phyloP scores from a whole-genome alignment of 2,113 vertebrate genomes.

The Arothron firmamentum region DNA sequence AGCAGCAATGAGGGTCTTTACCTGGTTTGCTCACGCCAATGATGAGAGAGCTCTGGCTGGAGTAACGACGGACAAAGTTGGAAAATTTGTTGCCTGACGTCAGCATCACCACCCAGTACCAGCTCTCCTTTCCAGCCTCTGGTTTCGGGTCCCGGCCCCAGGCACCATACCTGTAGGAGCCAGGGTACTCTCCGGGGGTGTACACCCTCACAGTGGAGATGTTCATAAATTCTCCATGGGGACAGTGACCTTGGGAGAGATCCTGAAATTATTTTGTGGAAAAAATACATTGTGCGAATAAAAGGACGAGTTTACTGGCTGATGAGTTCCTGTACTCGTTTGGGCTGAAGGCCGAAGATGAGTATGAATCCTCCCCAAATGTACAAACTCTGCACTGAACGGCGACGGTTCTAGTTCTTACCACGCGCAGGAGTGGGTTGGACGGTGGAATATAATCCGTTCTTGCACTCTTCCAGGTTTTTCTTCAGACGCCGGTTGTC shows the following conservation, averaged over 20 bases:
- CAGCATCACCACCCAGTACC: constrained; percentile 70
- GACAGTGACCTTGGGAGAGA: constrained; percentile 53
- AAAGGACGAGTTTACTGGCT: too few species aligned
- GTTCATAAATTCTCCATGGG: constrained; percentile 53
- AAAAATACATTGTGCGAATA: neutral
- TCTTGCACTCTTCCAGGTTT: constrained; percentile 61
- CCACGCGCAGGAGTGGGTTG: constrained; percentile 40
- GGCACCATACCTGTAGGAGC: constrained; percentile 63
- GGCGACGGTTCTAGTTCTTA: constrained; percentile 6
- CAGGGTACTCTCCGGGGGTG: constrained; percentile 63
- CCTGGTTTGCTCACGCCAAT: constrained; percentile 52
- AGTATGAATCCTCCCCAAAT: too few species aligned
- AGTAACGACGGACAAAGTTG: constrained; percentile 65
- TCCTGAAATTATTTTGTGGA: neutral
- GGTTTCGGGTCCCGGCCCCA: constrained; percentile 76
- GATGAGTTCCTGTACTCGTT: too few species aligned
- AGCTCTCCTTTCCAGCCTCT: constrained; percentile 62
- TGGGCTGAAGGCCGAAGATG: too few species aligned
- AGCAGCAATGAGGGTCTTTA: neutral
- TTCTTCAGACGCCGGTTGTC: constrained; percentile 60
- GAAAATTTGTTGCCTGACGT: constrained; percentile 53
- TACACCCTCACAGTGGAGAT: constrained; percentile 53
- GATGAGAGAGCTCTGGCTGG: constrained; percentile 61
- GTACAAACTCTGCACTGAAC: too few species aligned
- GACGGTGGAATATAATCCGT: neutral